These are phyloP conservation scores for Gnathonemus echidnorhynchus DNA, from an alignment of 2,113 vertebrate species.

Conservation along the genomic window DNA sequence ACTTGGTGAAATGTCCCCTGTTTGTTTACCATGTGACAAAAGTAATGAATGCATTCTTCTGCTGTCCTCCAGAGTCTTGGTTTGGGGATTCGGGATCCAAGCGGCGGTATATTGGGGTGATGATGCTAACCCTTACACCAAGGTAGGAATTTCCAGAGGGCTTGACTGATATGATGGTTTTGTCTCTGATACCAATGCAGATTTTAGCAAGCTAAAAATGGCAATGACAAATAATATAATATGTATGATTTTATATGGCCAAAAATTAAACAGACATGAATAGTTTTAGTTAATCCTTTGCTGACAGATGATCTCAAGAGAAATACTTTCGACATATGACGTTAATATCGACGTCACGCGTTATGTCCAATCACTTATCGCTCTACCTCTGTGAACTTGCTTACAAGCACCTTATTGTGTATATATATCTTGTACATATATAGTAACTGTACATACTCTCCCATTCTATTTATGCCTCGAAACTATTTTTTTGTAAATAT, in stretches of 20 bases:
- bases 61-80: constrained; percentile 60
- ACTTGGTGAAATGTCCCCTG: neutral
- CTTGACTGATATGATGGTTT: neutral
- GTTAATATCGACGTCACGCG: no score
- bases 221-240: neutral
- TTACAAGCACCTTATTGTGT: no score
- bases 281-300: no score
- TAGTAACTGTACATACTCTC: no score
- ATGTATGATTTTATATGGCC: neutral
- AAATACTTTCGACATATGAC: no score
- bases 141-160: constrained; percentile 56
- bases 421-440: no score
- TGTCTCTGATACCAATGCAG: neutral
- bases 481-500: no score
- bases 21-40: neutral
- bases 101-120: constrained; percentile 86
- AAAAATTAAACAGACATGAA: no score
- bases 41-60: constrained; percentile 4
- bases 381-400: no score
- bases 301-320: no score
- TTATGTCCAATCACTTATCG: no score
- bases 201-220: neutral
- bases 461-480: no score
- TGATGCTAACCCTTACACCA: constrained; percentile 87
- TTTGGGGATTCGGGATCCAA: constrained; percentile 60